A percentile compares a stretch with the other conserved stretches of the same genome.
These are phyloP conservation scores for Ichneumon xanthorius DNA, from an alignment of 2,888 invertebrate genomes.

Conservation along the genomic window DNA sequence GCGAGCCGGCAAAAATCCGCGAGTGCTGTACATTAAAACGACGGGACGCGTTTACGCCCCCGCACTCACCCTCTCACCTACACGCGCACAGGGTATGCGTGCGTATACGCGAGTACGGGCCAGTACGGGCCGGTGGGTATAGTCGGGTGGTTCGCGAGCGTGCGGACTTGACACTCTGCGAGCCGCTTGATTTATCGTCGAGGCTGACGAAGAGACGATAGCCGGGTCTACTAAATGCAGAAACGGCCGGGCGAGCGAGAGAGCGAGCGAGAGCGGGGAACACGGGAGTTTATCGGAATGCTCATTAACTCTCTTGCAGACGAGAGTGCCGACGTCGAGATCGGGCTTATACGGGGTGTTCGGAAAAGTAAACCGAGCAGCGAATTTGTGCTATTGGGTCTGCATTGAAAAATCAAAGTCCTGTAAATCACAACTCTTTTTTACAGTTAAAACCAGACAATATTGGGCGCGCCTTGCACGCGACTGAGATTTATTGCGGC, in stretches of 20 bases:
- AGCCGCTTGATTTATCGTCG: conserved; percentile 73
- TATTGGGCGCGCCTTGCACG: too few species aligned
- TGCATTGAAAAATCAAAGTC: not conserved
- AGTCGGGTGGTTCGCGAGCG: conserved; percentile 24
- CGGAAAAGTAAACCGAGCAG: too few species aligned
- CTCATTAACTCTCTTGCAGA: conserved; percentile 43
- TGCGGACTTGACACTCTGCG: conserved; percentile 44
- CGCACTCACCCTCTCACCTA: conserved; percentile 13
- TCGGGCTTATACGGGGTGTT: conserved; percentile 10
- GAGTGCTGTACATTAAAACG: conserved; percentile 49
- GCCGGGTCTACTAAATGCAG: conserved; percentile 48
- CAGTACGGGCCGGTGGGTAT: not conserved
- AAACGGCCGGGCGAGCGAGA: conserved; percentile 21
- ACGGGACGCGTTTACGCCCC: conserved; percentile 42
- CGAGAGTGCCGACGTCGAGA: conserved; percentile 12
- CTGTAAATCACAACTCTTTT: not conserved
- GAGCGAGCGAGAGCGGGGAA: conserved; percentile 16
- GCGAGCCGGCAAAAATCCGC: conserved; percentile 12
- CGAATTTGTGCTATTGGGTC: not conserved
- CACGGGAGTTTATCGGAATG: conserved; percentile 56
- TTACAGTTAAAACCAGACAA: not conserved
- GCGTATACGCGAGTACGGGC: not conserved
- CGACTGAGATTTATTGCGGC: too few species aligned
- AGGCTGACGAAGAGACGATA: conserved; percentile 65
- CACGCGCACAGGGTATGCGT: not conserved